Evolutionary conservation across 2,888 invertebrate genomes (phyloP).

Genomic region (Machimus rusticus): DNA sequence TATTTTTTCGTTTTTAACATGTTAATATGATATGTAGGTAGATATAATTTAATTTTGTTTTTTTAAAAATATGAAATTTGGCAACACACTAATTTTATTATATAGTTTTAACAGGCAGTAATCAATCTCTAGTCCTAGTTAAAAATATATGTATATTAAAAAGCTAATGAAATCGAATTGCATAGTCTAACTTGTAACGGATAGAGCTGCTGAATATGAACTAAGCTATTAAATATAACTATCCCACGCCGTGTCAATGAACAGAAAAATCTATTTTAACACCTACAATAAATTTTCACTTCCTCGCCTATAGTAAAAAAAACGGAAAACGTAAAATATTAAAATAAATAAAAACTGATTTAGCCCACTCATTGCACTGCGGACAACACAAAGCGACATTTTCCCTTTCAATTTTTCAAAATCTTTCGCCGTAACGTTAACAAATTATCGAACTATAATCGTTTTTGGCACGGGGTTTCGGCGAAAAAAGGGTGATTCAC

Average conservation of each 20-base stretch:
- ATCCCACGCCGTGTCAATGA: background rate
- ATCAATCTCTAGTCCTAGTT: background rate
- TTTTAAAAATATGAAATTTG: too few species aligned
- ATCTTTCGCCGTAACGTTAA: background rate
- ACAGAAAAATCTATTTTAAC: background rate
- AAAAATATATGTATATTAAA: background rate
- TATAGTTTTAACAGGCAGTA: background rate
- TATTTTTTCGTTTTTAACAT: background rate
- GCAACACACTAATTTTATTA: too few species aligned
- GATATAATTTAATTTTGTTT: too few species aligned
- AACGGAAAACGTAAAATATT: background rate
- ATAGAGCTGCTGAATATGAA: background rate
- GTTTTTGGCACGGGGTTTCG: background rate
- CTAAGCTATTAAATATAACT: background rate
- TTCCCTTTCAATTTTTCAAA: background rate
- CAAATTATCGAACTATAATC: background rate
- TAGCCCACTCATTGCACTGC: background rate
- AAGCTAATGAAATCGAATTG: background rate
- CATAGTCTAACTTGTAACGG: background rate
- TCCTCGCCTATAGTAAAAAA: background rate
- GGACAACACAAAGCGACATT: background rate
- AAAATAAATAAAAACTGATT: background rate
- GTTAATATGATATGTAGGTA: too few species aligned
- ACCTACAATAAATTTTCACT: background rate
- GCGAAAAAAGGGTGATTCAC: background rate